phyloP scores from a whole-genome alignment of 1,140 invertebrate genomes.

The Plutomurus gul region DNA sequence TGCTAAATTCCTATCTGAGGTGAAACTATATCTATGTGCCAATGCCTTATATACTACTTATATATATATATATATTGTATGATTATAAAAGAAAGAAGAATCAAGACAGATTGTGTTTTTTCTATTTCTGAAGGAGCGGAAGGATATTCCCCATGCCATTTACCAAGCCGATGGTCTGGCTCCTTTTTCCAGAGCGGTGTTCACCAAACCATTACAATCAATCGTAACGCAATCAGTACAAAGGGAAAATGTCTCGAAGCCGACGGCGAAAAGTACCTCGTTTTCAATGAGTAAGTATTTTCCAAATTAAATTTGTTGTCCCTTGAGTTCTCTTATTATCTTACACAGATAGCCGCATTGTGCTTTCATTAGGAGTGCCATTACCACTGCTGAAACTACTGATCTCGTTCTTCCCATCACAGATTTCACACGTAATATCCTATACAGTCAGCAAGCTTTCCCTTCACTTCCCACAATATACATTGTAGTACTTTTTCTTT shows the following conservation, averaged over 20 bases:
- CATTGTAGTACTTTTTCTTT: not conserved
- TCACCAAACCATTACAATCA: constrained; percentile 76
- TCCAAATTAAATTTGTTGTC: constrained; percentile 24
- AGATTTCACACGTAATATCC: not conserved
- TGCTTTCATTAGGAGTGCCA: not conserved
- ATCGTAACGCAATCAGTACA: constrained; percentile 74
- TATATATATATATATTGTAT: not conserved
- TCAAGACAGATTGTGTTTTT: constrained; percentile 10
- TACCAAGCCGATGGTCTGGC: constrained; percentile 77
- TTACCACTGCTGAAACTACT: not conserved
- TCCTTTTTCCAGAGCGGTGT: constrained; percentile 84
- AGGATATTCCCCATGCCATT: constrained; percentile 70
- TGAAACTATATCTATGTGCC: not conserved
- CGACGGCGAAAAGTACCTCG: constrained; percentile 80
- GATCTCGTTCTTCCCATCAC: not conserved
- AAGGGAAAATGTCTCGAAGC: constrained; percentile 77
- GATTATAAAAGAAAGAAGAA: not conserved
- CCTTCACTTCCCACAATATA: no score
- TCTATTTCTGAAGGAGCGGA: constrained; percentile 56
- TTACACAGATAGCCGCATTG: not conserved
- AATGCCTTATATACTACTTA: not conserved
- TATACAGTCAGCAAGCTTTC: not conserved
- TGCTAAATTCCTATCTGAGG: not conserved
- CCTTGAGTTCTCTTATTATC: constrained; percentile 3
- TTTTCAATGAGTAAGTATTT: constrained; percentile 72